Evolutionary conservation across 2,113 vertebrate species (phyloP).

Genomic region (Daboia siamensis): DNA sequence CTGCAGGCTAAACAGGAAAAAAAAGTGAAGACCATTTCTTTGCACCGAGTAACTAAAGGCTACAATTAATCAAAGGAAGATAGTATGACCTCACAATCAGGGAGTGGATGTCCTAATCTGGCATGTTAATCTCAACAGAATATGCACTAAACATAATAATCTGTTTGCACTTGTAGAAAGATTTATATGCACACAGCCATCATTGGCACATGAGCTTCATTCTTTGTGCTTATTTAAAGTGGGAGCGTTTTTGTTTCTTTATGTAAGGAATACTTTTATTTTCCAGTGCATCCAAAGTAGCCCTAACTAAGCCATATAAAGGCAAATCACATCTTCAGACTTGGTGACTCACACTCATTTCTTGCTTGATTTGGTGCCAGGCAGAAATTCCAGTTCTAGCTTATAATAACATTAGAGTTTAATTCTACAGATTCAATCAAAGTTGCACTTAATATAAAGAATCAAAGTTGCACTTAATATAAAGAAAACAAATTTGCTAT

Average conservation of each 20-base stretch:
- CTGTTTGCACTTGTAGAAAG: conserved; percentile 21
- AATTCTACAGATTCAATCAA: conserved; percentile 71
- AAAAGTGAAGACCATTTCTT: neutral
- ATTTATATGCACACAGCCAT: neutral
- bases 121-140: conserved; percentile 3
- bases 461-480: conserved; percentile 71
- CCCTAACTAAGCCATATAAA: conserved; percentile 61
- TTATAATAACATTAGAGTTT: conserved; percentile 68
- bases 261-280: conserved; percentile 45
- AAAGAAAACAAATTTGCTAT: conserved; percentile 66
- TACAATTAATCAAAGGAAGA: neutral
- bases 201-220: neutral
- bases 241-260: conserved; percentile 41
- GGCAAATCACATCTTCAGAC: conserved; percentile 48
- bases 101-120: neutral
- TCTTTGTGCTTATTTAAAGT: conserved; percentile 31
- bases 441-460: conserved; percentile 70
- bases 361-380: conserved; percentile 59
- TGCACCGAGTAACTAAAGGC: neutral
- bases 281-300: conserved; percentile 46
- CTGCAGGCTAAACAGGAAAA: neutral
- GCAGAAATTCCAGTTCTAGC: conserved; percentile 59
- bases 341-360: conserved; percentile 55
- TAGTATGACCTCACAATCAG: neutral
- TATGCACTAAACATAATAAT: conserved; percentile 7